Evolutionary conservation across 1,140 invertebrate genomes (phyloP), one percentile per base, ranked within the genome.

Genomic region (Meloidogyne chitwoodi): DNA sequence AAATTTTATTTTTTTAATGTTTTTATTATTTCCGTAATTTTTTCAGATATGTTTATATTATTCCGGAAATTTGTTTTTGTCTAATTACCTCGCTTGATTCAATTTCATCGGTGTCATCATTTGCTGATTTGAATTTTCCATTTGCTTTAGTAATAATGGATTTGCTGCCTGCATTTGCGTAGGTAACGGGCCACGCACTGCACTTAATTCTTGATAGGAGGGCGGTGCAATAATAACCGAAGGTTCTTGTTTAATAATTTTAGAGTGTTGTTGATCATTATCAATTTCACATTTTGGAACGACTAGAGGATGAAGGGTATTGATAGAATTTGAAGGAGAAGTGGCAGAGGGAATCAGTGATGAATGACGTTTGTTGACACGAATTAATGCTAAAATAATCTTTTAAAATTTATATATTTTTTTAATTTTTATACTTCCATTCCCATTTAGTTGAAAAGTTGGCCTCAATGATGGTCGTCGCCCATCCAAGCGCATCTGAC

Each of bases 161-260:
- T 84, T 84, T 2, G 70, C n/a, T 16, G 41, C 41, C 77, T 84
- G 84, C 34, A 83, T 64, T 64, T 80, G 74, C 3, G 12, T 16
- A 19, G 61, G 41, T 56, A 56, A 56, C 26, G 48, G 24, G 22
- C 77, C 75, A 56, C 85, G 81, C n/a, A 87, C 84, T 38, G 74
- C 62, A 68, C 77, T 84, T 67, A 85, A 71, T 72, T 85, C 84
- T 34, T 83, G 81, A 67, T 85, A 85, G 0, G 84, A 83, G 1
- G 80, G 84, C 67, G 78, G 80, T 56, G 79, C 68, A 14, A 77
- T 67, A n/a, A 68, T 72, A 29, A 44, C 75, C 29, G 67, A 56
- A 12, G 65, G 61, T 65, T 83, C 83, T 14, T 61, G 62, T 79
- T 83, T 61, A 65, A 83, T 78, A 14, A 64, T 34, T 62, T 66